Evolutionary conservation across 2,113 vertebrate genomes (phyloP).

Genomic region (Paradoxurus hermaphroditus): DNA sequence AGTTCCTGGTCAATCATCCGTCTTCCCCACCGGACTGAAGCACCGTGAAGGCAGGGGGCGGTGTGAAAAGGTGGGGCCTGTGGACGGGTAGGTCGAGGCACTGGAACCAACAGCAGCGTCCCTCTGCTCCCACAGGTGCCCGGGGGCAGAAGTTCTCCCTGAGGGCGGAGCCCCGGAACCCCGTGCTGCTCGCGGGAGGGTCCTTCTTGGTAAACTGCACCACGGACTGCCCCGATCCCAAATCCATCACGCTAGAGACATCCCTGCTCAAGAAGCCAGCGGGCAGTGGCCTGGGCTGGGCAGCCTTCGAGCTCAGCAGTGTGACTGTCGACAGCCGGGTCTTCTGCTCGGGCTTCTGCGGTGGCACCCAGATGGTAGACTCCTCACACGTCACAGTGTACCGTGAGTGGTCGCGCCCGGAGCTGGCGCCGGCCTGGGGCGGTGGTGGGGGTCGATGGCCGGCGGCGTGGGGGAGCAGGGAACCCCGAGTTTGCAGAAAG

Average conservation of each 20-base stretch:
- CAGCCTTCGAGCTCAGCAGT: neutral
- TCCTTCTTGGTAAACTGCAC: slow-evolving; percentile 53
- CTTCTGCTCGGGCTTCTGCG: neutral
- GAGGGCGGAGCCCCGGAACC: neutral
- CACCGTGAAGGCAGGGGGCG: neutral
- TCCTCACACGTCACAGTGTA: slow-evolving; percentile 16
- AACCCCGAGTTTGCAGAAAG: neutral
- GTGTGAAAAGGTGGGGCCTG: neutral
- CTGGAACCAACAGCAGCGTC: neutral
- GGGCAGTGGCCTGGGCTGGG: neutral
- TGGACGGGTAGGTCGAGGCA: neutral
- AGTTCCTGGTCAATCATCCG: neutral
- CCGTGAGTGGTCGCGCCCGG: neutral
- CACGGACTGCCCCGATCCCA: neutral
- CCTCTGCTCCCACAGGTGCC: neutral
- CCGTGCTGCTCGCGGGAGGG: neutral
- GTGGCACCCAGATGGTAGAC: neutral
- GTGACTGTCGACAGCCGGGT: neutral
- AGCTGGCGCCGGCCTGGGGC: neutral
- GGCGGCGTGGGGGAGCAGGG: too few relatives aligned
- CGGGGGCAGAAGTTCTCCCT: neutral
- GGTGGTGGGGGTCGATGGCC: neutral
- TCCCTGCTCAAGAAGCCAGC: neutral
- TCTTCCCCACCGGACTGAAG: neutral
- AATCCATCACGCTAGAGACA: neutral